Percentiles rank a stretch among this genome's conserved stretches.
These are phyloP conservation scores for Drosophila paulistorum DNA, from an alignment of 1,140 invertebrate species.

Conservation along the genomic window DNA sequence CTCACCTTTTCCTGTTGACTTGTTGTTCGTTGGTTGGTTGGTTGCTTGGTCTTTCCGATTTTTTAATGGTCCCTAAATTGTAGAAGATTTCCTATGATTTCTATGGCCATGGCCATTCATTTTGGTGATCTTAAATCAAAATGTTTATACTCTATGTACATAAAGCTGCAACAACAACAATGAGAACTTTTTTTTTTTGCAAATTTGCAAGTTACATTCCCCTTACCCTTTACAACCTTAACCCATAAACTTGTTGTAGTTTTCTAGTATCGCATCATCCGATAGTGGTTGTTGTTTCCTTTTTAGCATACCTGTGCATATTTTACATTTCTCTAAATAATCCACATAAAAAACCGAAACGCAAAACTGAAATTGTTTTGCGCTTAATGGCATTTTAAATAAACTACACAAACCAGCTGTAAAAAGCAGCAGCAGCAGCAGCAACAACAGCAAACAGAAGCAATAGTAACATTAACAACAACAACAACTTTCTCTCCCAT, in stretches of 20 bases:
- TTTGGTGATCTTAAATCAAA: constrained; percentile 74
- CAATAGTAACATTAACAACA: constrained; percentile 18
- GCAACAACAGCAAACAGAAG: neutral
- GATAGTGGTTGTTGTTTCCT: neutral
- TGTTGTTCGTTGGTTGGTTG: neutral
- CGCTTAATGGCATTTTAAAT: constrained; percentile 77
- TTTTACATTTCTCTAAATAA: constrained; percentile 51
- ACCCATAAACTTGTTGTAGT: neutral
- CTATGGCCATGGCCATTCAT: constrained; percentile 60
- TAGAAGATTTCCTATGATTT: constrained; percentile 65
- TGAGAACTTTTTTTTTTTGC: too few relatives aligned
- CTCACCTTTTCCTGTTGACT: constrained; percentile 55
- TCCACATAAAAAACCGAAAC: constrained; percentile 46
- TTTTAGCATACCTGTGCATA: constrained; percentile 12
- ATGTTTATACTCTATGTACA: constrained; percentile 33
- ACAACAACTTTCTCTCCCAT: constrained; percentile 14
- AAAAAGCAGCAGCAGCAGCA: constrained; percentile 37
- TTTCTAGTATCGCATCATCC: neutral
- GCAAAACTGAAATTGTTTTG: constrained; percentile 65
- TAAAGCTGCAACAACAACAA: neutral
- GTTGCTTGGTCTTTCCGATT: constrained; percentile 14
- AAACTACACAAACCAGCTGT: constrained; percentile 66
- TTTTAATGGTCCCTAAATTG: constrained; percentile 55
- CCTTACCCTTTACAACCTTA: too few relatives aligned
- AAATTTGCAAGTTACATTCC: too few relatives aligned